Base-by-base conservation (phyloP, 2,888 invertebrate species). In the Tiliacea citrago region DNA sequence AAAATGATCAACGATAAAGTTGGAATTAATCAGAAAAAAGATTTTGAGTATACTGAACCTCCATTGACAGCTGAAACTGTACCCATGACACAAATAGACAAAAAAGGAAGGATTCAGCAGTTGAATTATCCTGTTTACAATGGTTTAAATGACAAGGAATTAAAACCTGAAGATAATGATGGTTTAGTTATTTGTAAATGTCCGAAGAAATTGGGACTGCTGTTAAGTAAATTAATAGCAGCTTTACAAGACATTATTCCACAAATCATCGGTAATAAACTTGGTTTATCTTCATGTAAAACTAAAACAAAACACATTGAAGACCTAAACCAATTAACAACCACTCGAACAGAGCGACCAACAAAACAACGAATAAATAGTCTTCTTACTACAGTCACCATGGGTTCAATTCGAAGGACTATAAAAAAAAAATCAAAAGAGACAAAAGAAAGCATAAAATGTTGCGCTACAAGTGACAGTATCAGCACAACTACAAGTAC, bases 1-100 rank as follows among this genome's bases (percentile, higher is more conserved):
- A 95, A 94, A 90, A 95, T 95, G 93, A 91, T 93, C 35, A 92
- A 82, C 71, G 93, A 93, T 16, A 94, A 88, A 88, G 89, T 90
- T 45, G 86, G 79, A 21, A 66, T 53, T 55, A 61, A 66, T 57
- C 35, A 51, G 62, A 81, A 72, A 66, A 80, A 42, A 61, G 78
- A 88, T 35, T 79, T 86, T 58, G 88, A 87, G 47, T 86, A 90
- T 3, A 91, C 89, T 39, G 79, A 84, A 57, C 69, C 24, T 39
- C 73, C 80, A 45, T 16, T 73, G 2, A 42, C 10, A 35, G 51
- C 53, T 42, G 39, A 35, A 45, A 84, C 82, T 24, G 24, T 24
- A 5, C 49, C 76, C 13, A 79, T 82, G 74, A 71, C 53, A 35
- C 76, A 63, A 65, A n/a, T 2, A 9, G 49, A 68, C 0, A 77